phyloP scores from a whole-genome alignment of 2,113 vertebrate species.

The Strix uralensis region DNA sequence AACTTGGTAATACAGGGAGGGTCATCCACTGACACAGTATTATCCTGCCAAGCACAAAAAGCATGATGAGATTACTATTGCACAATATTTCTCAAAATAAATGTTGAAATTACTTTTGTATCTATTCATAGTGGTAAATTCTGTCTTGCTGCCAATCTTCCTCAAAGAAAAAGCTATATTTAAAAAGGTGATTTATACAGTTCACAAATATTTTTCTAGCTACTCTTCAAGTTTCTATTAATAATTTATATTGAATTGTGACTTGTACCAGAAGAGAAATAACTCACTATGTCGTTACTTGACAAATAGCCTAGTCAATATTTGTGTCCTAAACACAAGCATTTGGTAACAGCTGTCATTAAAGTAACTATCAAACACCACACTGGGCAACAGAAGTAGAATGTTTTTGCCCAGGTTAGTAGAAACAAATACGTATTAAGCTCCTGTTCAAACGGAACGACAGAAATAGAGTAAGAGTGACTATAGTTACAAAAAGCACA shows the following conservation, averaged over 20 bases:
- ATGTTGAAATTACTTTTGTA: slow-evolving; percentile 31
- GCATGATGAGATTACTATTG: slow-evolving; percentile 20
- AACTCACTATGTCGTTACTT: background rate
- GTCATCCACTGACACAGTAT: slow-evolving; percentile 1
- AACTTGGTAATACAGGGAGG: slow-evolving; percentile 42
- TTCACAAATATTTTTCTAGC: slow-evolving; percentile 27
- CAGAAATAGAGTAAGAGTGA: background rate
- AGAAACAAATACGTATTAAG: background rate
- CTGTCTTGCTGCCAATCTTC: slow-evolving; percentile 24
- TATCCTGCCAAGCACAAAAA: slow-evolving; percentile 54
- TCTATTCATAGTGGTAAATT: slow-evolving; percentile 34
- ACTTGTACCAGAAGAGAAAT: background rate
- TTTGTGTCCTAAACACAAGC: background rate
- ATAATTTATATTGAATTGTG: background rate
- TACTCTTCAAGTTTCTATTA: slow-evolving; percentile 7
- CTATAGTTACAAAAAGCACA: background rate
- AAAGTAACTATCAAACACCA: background rate
- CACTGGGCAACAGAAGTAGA: background rate
- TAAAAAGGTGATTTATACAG: slow-evolving; percentile 26
- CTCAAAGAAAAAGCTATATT: slow-evolving; percentile 46
- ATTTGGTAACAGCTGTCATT: background rate
- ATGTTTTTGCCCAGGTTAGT: background rate
- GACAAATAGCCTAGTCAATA: background rate
- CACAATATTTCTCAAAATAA: slow-evolving; percentile 61
- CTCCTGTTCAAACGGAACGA: background rate